Evolutionary conservation across 2,888 invertebrate species (phyloP).

Genomic region (Leucoptera coffeella): DNA sequence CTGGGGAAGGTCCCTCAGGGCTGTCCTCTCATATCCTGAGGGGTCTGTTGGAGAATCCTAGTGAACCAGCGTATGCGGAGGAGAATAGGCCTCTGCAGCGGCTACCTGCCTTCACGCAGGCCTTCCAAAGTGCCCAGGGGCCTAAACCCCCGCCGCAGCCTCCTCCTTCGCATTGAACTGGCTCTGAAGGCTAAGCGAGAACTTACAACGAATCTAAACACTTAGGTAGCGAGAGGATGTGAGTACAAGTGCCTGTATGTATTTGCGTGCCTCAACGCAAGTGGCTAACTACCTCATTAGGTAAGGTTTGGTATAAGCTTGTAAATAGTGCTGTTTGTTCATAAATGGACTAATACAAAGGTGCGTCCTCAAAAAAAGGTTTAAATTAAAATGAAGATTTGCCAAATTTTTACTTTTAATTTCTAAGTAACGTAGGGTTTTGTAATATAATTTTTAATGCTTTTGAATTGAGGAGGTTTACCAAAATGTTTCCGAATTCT

Average conservation of each 20-base stretch:
- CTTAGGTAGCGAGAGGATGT: conserved; percentile 25
- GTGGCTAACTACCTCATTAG: conserved; percentile 46
- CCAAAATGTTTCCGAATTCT: conserved; percentile 52
- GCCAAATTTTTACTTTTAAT: conserved; percentile 43
- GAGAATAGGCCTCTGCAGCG: conserved; percentile 30
- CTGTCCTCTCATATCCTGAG: conserved; percentile 27
- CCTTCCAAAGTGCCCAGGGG: conserved; percentile 34
- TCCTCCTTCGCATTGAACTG: conserved; percentile 28
- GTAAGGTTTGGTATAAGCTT: conserved; percentile 43
- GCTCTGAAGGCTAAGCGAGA: conserved; percentile 16
- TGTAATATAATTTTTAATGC: conserved; percentile 53
- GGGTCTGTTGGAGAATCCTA: conserved; percentile 8
- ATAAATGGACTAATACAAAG: neutral
- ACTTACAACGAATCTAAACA: no score
- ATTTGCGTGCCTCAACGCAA: conserved; percentile 40
- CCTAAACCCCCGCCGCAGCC: conserved; percentile 43
- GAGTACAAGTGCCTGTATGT: conserved; percentile 33
- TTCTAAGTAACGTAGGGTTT: conserved; percentile 54
- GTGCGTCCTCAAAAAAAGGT: conserved; percentile 9
- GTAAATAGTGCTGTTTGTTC: conserved; percentile 23
- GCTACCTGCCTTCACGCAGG: conserved; percentile 42
- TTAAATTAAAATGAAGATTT: conserved; percentile 18
- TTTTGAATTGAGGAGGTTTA: conserved; percentile 49
- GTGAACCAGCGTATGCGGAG: conserved; percentile 30
- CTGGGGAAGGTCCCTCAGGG: conserved; percentile 38